phyloP scores from a whole-genome alignment of 2,113 vertebrate genomes.

The Clarias macrocephalus region DNA sequence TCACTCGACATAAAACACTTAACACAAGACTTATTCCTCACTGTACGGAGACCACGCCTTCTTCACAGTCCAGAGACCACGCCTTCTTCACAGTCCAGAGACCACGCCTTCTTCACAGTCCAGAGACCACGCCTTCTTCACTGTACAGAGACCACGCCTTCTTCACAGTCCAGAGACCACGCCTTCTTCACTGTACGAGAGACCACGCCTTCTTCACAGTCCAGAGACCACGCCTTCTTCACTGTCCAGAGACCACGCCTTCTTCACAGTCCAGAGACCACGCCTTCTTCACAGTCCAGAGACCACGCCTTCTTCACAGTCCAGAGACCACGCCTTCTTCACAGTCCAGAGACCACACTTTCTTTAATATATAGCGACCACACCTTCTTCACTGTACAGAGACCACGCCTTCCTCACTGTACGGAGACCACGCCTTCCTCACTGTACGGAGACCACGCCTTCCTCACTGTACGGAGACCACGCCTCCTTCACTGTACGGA shows the following conservation, averaged over 20 bases:
- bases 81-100: not conserved
- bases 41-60: not conserved
- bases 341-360: not conserved
- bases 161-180: not conserved
- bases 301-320: no score
- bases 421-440: not conserved
- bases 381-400: not conserved
- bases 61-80: not conserved
- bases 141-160: not conserved
- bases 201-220: not conserved
- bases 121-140: not conserved
- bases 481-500: not conserved
- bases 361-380: not conserved
- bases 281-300: no score
- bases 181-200: not conserved
- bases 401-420: not conserved
- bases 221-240: no score
- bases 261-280: no score
- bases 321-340: no score
- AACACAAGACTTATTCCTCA: not conserved
- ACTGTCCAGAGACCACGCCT: no score
- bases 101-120: not conserved
- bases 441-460: no score
- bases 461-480: no score
- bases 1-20: not conserved